Conservation (phyloP, 1,140 invertebrate species). For the Pseudomyrmex dendroicus region DNA sequence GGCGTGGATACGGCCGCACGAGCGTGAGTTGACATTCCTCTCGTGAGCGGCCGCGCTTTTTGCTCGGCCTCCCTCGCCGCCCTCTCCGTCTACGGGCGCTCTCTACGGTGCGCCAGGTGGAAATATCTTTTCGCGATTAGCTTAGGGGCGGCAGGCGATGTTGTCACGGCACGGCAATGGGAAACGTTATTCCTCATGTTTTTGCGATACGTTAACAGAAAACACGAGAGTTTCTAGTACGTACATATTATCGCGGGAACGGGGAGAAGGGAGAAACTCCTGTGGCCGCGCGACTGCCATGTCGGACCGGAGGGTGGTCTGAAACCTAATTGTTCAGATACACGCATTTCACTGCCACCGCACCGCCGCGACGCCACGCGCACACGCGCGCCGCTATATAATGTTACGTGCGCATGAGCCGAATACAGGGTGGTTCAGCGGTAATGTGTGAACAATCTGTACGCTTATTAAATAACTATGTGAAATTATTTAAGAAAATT, state of each 20-base stretch:
- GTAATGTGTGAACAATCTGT: not conserved
- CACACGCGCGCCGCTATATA: not conserved
- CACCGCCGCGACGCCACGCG: slow-evolving; percentile 27
- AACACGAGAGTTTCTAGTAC: slow-evolving; percentile 76
- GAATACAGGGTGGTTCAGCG: slow-evolving; percentile 30
- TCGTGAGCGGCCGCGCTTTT: slow-evolving; percentile 46
- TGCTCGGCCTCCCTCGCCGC: not conserved
- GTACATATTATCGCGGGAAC: slow-evolving; percentile 71
- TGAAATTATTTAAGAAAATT: too few species aligned
- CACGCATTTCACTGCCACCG: slow-evolving; percentile 75
- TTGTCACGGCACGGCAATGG: slow-evolving; percentile 71
- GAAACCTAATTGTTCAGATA: slow-evolving; percentile 80
- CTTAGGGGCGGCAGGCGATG: slow-evolving; percentile 51
- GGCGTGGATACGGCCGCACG: slow-evolving; percentile 16
- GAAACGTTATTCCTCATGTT: slow-evolving; percentile 75
- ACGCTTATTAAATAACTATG: not conserved
- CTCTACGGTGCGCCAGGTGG: slow-evolving; percentile 57
- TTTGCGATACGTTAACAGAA: slow-evolving; percentile 77
- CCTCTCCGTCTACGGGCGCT: not conserved
- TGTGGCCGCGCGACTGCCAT: slow-evolving; percentile 39
- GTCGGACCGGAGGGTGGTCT: slow-evolving; percentile 57
- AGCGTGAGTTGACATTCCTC: slow-evolving; percentile 63
- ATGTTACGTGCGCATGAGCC: not conserved
- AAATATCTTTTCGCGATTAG: slow-evolving; percentile 73
- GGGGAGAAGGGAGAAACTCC: not conserved